Base-by-base conservation (phyloP, 2,113 vertebrate species). In the Plectropomus leopardus region DNA sequence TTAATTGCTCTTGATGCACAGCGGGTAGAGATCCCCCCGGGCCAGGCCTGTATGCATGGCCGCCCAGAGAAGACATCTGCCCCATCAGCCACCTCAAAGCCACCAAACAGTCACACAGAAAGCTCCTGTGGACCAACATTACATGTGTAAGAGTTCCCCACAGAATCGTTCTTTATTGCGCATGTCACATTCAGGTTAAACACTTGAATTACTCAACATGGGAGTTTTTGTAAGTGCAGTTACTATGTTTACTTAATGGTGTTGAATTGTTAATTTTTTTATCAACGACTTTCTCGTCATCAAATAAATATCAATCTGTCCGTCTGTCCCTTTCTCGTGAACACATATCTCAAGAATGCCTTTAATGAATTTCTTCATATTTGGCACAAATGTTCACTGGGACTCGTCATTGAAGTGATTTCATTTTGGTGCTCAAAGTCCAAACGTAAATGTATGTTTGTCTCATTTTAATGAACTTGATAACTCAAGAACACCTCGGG, bases 1-100 rank as follows among this genome's bases (percentile, higher is more conserved):
- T 86, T 89, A 91, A 90, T 89, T 92, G 89, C 83, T 84, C 78
- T 51, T 83, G 89, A 92, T 89, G 88, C 84, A 70, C 81, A 80
- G 87, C 24, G 75, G 85, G 84, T 72, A 63, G 79, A 45, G 55
- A 69, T 83, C 86, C 88, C 88, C 85, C 74, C 17, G 72, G 75
- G 88, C 80, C 77, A 65, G 75, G 77, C 66, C 82, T 55, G 70
- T 71, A 89, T 82, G 89, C 90, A 78, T 82, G 90, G 84, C 4
- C 26, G 74, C 81, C 75, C 85, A 68, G 47, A 74, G 58, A 82
- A 85, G 80, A 77, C 84, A 86, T 88, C 80, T 87, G 87, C 82
- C 86, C 75, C 84, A 80, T 86, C 61, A 86, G 45, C 84, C 74
- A 89, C 86, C 90, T 85, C 81, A 60, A 57, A 81, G 76, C 85